Conservation (phyloP, 2,888 invertebrate species). For the Erynnis tages region DNA sequence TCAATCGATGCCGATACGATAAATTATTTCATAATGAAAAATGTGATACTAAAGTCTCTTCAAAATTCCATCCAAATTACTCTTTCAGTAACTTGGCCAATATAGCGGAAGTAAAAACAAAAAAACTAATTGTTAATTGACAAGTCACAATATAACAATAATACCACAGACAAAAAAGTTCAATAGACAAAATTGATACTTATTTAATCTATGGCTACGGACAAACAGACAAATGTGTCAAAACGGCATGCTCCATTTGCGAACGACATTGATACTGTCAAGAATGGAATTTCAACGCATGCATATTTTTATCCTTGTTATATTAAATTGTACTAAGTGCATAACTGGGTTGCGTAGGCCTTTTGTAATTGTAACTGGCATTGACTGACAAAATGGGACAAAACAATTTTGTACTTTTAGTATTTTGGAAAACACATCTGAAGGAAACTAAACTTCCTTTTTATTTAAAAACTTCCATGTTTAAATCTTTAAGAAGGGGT, state of each 20-base stretch:
- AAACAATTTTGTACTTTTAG: not conserved
- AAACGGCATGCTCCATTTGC: conserved; percentile 8
- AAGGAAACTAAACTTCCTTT: too few species aligned
- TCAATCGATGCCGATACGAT: too few species aligned
- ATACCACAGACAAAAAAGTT: not conserved
- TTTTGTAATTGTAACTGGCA: not conserved
- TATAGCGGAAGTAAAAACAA: too few species aligned
- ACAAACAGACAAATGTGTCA: not conserved
- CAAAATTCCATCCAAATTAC: too few species aligned
- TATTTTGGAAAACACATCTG: too few species aligned
- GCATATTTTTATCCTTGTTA: conserved; percentile 13
- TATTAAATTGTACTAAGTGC: conserved; percentile 6
- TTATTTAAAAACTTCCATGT: too few species aligned
- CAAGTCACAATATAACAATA: not conserved
- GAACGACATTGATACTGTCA: conserved; percentile 7
- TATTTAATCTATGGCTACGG: not conserved
- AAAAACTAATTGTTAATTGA: too few species aligned
- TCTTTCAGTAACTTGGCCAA: too few species aligned
- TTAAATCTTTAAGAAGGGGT: too few species aligned
- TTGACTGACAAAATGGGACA: not conserved
- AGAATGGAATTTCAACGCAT: conserved; percentile 10
- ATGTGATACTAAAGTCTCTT: too few species aligned
- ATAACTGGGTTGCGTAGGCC: not conserved
- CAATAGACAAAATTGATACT: not conserved
- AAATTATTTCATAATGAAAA: too few species aligned